phyloP scores from a whole-genome alignment of 2,113 vertebrate species.

The Catharus bicknelli region DNA sequence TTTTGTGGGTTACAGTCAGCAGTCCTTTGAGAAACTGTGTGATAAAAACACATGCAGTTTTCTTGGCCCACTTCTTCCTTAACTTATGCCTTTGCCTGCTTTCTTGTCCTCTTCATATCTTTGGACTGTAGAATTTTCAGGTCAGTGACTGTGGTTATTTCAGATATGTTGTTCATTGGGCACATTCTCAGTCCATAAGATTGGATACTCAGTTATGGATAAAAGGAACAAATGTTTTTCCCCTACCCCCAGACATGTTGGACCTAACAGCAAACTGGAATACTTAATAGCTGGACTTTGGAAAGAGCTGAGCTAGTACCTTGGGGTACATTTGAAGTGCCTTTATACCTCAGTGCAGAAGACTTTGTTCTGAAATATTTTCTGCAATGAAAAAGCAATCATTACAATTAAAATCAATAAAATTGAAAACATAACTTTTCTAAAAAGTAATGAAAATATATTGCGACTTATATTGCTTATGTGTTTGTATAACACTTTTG shows the following conservation, averaged over 20 bases:
- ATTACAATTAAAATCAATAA: neutral
- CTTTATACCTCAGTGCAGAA: neutral
- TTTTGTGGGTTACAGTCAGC: neutral
- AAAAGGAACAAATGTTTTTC: neutral
- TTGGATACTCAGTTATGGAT: neutral
- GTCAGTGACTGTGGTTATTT: neutral
- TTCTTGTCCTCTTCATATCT: neutral
- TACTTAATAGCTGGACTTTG: neutral
- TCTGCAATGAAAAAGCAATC: neutral
- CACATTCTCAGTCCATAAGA: neutral
- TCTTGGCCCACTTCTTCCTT: neutral
- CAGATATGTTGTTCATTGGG: neutral
- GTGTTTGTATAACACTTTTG: neutral
- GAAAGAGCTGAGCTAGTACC: neutral
- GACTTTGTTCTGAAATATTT: neutral
- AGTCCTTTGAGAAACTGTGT: neutral
- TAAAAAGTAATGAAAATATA: neutral
- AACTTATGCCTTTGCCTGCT: neutral
- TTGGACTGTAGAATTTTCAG: neutral
- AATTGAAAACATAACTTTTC: neutral
- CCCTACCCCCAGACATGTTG: neutral
- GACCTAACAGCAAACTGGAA: neutral
- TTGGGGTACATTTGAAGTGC: neutral
- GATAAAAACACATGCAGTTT: neutral
- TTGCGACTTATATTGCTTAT: neutral